These are phyloP conservation scores for Eristalis intricaria DNA, from an alignment of 2,888 invertebrate species.

Conservation along the genomic window DNA sequence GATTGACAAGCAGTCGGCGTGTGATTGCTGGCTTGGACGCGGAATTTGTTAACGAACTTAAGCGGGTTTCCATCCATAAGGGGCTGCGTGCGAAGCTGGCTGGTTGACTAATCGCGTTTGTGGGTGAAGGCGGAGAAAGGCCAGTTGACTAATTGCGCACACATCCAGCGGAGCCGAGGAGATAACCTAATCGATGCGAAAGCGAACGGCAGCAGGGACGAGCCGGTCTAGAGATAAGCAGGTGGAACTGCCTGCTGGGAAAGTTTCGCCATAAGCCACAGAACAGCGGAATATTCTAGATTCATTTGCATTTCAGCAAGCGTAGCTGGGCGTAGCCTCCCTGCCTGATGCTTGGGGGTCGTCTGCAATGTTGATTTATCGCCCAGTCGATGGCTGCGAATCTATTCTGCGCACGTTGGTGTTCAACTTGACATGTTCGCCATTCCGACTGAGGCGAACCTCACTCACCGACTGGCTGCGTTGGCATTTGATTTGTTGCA, in stretches of 20 bases:
- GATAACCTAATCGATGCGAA: slow-evolving; percentile 2
- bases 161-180: background rate
- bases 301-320: background rate
- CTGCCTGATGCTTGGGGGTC: background rate
- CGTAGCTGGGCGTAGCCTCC: background rate
- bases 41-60: background rate
- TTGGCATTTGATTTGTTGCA: background rate
- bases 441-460: background rate
- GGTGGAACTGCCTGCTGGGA: background rate
- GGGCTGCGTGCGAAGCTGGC: slow-evolving; percentile 4
- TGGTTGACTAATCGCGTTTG: slow-evolving; percentile 34
- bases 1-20: background rate
- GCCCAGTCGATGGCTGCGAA: background rate
- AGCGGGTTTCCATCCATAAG: slow-evolving; percentile 11
- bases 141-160: slow-evolving; percentile 42
- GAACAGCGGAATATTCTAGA: background rate
- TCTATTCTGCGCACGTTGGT: no score
- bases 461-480: no score
- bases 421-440: background rate
- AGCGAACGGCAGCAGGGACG: background rate
- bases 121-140: slow-evolving; percentile 17
- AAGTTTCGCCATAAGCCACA: slow-evolving; percentile 6
- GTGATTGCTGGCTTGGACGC: background rate
- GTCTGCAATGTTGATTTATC: background rate
- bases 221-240: background rate